phyloP scores from a whole-genome alignment of 2,888 invertebrate genomes.

The Drosophila sordidula region DNA sequence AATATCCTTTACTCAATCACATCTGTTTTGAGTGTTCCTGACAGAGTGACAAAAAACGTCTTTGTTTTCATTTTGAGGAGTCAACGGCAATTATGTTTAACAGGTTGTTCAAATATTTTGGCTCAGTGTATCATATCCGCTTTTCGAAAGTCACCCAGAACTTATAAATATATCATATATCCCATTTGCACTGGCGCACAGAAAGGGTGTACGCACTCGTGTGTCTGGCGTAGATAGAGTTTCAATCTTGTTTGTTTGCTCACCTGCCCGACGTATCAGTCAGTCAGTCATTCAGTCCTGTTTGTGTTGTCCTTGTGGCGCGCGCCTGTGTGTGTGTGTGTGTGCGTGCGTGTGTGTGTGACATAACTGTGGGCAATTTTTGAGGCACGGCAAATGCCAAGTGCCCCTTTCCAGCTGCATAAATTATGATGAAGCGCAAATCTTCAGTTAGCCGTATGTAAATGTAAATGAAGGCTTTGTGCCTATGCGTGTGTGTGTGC shows the following conservation, averaged over 20 bases:
- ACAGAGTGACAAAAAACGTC: too few relatives aligned
- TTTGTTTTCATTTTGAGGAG: too few relatives aligned
- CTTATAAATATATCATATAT: background rate
- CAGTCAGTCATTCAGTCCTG: slow-evolving; percentile 39
- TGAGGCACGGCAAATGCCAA: slow-evolving; percentile 72
- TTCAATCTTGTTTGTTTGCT: slow-evolving; percentile 58
- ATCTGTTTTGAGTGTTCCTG: too few relatives aligned
- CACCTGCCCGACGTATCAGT: slow-evolving; percentile 49
- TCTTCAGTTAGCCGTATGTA: slow-evolving; percentile 78
- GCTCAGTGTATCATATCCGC: too few relatives aligned
- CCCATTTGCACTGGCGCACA: background rate
- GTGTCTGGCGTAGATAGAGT: slow-evolving; percentile 39
- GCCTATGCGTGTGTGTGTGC: slow-evolving; percentile 35
- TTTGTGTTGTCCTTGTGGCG: slow-evolving; percentile 52
- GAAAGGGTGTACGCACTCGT: slow-evolving; percentile 14
- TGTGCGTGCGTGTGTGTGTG: slow-evolving; percentile 23
- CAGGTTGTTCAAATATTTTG: background rate
- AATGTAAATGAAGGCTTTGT: slow-evolving; percentile 76
- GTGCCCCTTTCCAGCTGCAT: slow-evolving; percentile 67
- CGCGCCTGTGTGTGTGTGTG: slow-evolving; percentile 4
- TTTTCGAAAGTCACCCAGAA: background rate
- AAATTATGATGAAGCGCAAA: slow-evolving; percentile 80
- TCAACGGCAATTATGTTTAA: too few relatives aligned
- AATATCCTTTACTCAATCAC: too few relatives aligned
- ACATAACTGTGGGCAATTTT: slow-evolving; percentile 76